A percentile compares a stretch with the other conserved stretches of the same genome.
These are phyloP conservation scores for Lichenostomus cassidix DNA, from an alignment of 2,113 vertebrate species.

Conservation along the genomic window DNA sequence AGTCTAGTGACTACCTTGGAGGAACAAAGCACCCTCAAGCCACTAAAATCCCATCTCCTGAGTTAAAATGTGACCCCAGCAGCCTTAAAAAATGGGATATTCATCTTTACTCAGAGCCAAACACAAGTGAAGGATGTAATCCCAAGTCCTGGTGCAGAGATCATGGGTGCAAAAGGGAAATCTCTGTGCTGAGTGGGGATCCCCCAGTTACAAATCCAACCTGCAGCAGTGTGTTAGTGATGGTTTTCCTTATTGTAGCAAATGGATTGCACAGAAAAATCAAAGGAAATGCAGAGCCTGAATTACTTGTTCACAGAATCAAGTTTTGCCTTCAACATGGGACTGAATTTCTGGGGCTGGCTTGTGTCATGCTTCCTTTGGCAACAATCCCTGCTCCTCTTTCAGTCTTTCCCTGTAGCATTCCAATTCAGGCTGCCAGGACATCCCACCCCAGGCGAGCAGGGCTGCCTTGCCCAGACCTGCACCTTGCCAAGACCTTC, in stretches of 20 bases:
- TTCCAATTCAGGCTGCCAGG: not conserved
- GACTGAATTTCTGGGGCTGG: not conserved
- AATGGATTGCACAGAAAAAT: not conserved
- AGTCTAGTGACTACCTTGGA: not conserved
- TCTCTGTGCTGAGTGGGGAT: not conserved
- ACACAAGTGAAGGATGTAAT: not conserved
- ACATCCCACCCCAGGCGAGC: not conserved
- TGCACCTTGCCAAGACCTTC: not conserved
- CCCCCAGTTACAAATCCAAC: not conserved
- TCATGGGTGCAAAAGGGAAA: not conserved
- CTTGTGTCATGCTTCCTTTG: not conserved
- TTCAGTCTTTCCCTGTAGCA: not conserved
- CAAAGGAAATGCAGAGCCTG: not conserved
- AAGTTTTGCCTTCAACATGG: not conserved
- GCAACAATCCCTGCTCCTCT: not conserved
- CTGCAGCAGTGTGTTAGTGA: not conserved
- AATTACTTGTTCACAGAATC: not conserved
- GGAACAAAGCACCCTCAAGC: not conserved
- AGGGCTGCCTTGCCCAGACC: not conserved
- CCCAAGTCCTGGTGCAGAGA: not conserved
- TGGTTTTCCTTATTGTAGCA: not conserved
- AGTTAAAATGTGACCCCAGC: not conserved
- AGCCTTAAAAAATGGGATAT: not conserved
- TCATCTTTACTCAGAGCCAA: not conserved
- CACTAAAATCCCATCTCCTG: not conserved